phyloP scores from a whole-genome alignment of 2,113 vertebrate species.

The Macaca fascicularis region T2T-MFA8v1.1 NC_088375.1:218345501-218346000 shows the following conservation, averaged over 20 bases:
- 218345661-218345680: background rate
- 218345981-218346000: background rate
- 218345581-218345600: background rate
- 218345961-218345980: background rate
- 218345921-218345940: background rate
- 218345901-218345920: background rate
- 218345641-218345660: background rate
- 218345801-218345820: background rate
- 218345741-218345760: background rate
- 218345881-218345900: background rate
- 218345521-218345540: background rate
- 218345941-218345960: background rate
- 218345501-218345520: background rate
- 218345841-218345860: fast-evolving
- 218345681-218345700: background rate
- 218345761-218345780: background rate
- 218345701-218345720: background rate
- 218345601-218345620: background rate
- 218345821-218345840: fast-evolving
- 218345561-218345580: background rate
- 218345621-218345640: background rate
- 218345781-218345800: background rate
- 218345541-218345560: no score
- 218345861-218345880: fast-evolving
- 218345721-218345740: background rate